Percentiles rank a stretch among this genome's conserved stretches.
Conservation (phyloP, 2,888 invertebrate species). For the Chelonus formosanus region DNA sequence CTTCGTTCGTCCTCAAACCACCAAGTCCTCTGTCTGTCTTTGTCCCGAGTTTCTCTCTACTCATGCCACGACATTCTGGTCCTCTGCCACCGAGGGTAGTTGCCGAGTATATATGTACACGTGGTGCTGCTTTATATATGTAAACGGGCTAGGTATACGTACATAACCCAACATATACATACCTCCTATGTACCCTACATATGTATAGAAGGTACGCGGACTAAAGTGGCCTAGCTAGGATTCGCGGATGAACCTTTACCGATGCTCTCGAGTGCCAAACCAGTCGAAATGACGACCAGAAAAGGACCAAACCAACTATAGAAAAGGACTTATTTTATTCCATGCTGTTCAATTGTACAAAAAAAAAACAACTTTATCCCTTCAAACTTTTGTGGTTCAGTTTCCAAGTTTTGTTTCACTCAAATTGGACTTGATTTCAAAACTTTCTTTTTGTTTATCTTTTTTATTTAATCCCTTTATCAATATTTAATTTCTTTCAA, state of each 20-base stretch:
- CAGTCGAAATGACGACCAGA: no score
- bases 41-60: conserved; percentile 5
- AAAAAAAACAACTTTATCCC: no score
- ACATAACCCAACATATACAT: neutral
- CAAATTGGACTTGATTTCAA: neutral
- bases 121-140: no score
- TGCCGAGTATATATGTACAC: conserved; percentile 5
- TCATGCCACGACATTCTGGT: conserved; percentile 17
- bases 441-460: neutral
- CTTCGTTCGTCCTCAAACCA: conserved; percentile 31
- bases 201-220: conserved; percentile 6
- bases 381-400: neutral
- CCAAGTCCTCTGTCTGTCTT: conserved; percentile 25
- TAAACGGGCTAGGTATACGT: conserved; percentile 2
- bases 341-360: no score
- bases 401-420: neutral
- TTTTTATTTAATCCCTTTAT: no score
- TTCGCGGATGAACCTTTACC: conserved; percentile 27
- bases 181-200: conserved; percentile 3
- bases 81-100: conserved; percentile 11
- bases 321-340: neutral
- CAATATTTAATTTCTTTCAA: no score
- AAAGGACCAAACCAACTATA: conserved; percentile 2
- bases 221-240: conserved; percentile 22
- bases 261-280: conserved; percentile 16